A percentile compares a stretch with the other conserved stretches of the same genome.
Evolutionary conservation across 2,113 vertebrate species (phyloP).

Genomic region (Recurvirostra avosetta): DNA sequence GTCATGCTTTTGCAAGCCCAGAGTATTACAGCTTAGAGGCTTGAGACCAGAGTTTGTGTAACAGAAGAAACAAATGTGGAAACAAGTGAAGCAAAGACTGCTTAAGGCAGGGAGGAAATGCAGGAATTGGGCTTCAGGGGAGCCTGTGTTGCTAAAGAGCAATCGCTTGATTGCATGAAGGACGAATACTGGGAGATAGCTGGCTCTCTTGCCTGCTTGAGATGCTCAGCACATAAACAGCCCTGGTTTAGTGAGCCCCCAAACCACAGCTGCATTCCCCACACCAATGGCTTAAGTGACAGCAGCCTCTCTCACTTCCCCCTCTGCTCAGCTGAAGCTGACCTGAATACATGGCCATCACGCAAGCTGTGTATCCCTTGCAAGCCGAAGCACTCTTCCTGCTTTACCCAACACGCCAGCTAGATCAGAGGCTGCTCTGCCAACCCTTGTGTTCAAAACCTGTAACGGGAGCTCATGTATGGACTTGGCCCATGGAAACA

Average conservation of each 20-base stretch:
- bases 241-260: neutral
- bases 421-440: neutral
- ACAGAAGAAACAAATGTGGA: slow-evolving; percentile 2
- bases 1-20: neutral
- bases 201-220: neutral
- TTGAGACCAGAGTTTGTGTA: neutral
- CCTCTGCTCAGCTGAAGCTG: neutral
- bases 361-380: fast-evolving
- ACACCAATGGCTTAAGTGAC: neutral
- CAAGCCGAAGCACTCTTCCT: neutral
- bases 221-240: neutral
- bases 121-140: neutral
- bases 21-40: neutral
- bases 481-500: neutral
- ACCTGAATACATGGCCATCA: neutral
- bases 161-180: neutral
- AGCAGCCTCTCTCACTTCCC: neutral
- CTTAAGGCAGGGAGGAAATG: neutral
- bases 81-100: slow-evolving; percentile 17
- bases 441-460: neutral
- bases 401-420: neutral
- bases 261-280: neutral
- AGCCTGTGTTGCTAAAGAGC: neutral
- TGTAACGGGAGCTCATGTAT: neutral
- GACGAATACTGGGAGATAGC: neutral